Percentiles rank a stretch among this genome's conserved stretches.
These are phyloP conservation scores for Thysanoteuthis rhombus DNA, from an alignment of 2,888 invertebrate genomes.

Conservation along the genomic window DNA sequence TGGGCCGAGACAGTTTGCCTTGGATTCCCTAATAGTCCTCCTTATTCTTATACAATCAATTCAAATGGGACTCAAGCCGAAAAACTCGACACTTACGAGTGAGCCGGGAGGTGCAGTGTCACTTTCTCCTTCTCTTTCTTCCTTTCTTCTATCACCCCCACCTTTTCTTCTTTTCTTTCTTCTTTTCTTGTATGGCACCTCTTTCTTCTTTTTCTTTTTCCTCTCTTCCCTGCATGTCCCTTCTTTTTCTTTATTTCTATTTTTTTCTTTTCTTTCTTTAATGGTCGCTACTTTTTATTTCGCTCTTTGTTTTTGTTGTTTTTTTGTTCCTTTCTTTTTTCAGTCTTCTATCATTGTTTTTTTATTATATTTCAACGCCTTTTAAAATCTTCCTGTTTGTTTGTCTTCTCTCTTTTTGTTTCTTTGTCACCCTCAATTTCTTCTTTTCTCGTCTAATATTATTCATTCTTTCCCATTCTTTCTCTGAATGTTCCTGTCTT, in stretches of 20 bases:
- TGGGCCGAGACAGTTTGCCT: neutral
- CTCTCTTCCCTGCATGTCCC: too few species aligned
- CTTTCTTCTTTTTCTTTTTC: neutral
- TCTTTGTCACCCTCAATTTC: too few species aligned
- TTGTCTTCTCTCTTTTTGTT: neutral
- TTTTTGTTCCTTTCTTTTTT: neutral
- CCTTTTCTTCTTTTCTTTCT: neutral
- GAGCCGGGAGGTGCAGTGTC: neutral
- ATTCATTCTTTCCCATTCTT: neutral
- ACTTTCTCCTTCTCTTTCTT: neutral
- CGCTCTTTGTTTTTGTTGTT: neutral
- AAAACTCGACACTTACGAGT: neutral
- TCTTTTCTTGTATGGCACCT: neutral
- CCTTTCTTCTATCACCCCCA: neutral
- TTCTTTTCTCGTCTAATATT: neutral
- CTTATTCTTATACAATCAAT: neutral
- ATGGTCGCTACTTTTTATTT: too few species aligned
- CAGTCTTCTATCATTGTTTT: neutral
- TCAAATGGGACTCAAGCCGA: neutral
- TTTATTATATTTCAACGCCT: too few species aligned
- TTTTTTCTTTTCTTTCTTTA: neutral
- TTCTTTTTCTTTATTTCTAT: neutral
- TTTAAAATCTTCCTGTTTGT: too few species aligned
- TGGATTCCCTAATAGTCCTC: neutral
- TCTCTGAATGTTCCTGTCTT: neutral